These are phyloP conservation scores for Seira sanloemensis DNA, from an alignment of 2,888 invertebrate genomes.

Conservation along the genomic window DNA sequence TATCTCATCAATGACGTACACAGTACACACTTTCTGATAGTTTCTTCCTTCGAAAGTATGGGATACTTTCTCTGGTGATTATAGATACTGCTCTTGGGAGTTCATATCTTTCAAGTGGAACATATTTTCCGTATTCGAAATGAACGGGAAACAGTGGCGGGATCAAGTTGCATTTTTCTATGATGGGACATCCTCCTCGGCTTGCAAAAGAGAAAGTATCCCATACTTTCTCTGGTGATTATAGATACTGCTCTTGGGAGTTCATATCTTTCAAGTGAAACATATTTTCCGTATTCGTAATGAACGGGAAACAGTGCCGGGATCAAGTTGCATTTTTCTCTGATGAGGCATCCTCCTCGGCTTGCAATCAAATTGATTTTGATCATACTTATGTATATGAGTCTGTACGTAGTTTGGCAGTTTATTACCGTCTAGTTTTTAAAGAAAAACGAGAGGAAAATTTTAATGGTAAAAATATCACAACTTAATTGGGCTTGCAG, in stretches of 20 bases:
- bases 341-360: conserved; percentile 25
- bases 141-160: background rate
- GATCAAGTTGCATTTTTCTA: conserved; percentile 3
- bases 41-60: background rate
- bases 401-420: no score
- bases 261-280: conserved; percentile 14
- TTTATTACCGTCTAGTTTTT: no score
- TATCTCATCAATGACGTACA: no score
- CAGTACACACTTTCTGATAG: no score
- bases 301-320: no score
- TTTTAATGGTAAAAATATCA: no score
- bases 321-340: conserved; percentile 29
- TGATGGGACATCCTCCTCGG: background rate
- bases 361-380: no score
- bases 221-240: conserved; percentile 21
- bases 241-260: conserved; percentile 20
- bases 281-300: no score
- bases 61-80: conserved; percentile 5
- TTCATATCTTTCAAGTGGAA: background rate
- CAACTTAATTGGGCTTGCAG: no score
- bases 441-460: no score
- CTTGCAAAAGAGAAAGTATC: background rate
- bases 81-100: background rate
- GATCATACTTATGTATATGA: no score
- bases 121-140: background rate